These are phyloP conservation scores for Microplitis manilae DNA, from an alignment of 2,888 invertebrate genomes.

Conservation along the genomic window DNA sequence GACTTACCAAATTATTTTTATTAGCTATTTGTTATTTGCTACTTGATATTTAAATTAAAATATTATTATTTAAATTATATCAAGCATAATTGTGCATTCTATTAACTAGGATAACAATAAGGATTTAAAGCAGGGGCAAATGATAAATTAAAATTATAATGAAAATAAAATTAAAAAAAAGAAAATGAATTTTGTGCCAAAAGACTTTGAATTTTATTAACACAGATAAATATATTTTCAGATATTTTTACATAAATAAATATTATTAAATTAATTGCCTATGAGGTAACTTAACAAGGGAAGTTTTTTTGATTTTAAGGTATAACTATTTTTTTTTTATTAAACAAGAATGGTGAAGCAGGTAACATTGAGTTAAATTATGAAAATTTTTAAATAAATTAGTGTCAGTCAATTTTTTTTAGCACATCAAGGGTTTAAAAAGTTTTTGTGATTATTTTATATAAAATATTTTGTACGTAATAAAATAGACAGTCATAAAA, in stretches of 20 bases:
- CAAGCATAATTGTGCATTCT: constrained; percentile 35
- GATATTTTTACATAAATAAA: constrained; percentile 45
- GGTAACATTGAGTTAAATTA: constrained; percentile 17
- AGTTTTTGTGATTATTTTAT: not conserved
- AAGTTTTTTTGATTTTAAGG: constrained; percentile 16
- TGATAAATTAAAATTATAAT: constrained; percentile 42
- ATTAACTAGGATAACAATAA: constrained; percentile 32
- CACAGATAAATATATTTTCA: constrained; percentile 53
- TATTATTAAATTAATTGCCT: constrained; percentile 36
- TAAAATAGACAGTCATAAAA: not conserved
- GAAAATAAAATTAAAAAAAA: constrained; percentile 47
- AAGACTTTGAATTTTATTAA: constrained; percentile 66
- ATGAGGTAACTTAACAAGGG: not conserved
- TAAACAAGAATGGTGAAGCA: constrained; percentile 3
- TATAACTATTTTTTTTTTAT: not conserved
- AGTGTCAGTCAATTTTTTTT: not conserved
- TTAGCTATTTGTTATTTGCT: not conserved
- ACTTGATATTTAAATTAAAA: constrained; percentile 18
- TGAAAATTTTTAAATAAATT: not conserved
- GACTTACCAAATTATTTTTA: constrained; percentile 22
- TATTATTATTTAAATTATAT: constrained; percentile 27
- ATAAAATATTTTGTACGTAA: not conserved
- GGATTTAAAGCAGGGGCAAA: constrained; percentile 55
- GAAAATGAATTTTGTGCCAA: constrained; percentile 59
- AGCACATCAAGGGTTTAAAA: not conserved